Base-by-base conservation (phyloP, 2,888 invertebrate genomes). In the Lumbricus terrestris region DNA sequence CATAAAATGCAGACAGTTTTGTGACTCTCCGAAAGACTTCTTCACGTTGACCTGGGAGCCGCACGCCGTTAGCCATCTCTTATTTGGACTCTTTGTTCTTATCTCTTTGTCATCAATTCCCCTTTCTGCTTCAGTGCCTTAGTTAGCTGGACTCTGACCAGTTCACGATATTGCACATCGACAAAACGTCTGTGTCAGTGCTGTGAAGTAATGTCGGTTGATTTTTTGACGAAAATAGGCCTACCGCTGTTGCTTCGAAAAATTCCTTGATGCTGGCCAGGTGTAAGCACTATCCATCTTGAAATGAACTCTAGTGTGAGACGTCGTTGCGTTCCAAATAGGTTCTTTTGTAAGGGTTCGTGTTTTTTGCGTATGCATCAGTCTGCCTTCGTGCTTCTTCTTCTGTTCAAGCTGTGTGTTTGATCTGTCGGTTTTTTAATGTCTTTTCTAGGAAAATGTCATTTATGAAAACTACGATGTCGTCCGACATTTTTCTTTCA, bases 71-170 rank as follows among this genome's bases (percentile, higher is more conserved):
- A n/a, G 69, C 29, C 54, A 54, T 29, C 23, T 54, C 54, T 69
- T 29, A n/a, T n/a, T n/a, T n/a, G n/a, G 69, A 69, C 69, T 69
- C n/a, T 16, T 69, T 11, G 23, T 69, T 13, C 69, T 69, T 69
- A 69, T 69, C 69, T 69, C 69, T 69, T 47, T 29, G 69, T 29
- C 69, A n/a, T 16, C n/a, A 15, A 3, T n/a, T 69, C 6, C 1
- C n/a, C n/a, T 69, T n/a, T 69, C 69, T 69, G 69, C 69, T n/a
- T 69, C 69, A 69, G 69, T 69, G 69, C 69, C 69, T 69, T 69
- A 69, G 69, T 69, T 69, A 69, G 69, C 69, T 6, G 1, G 69
- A 69, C 29, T n/a, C 11, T 69, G n/a, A 69, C 29, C 69, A 29
- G 69, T 69, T 6, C n/a, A n/a, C 69, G 11, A n/a, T 69, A n/a